These are phyloP conservation scores for Latrodectus elegans DNA, from an alignment of 2,888 invertebrate genomes.

Conservation along the genomic window DNA sequence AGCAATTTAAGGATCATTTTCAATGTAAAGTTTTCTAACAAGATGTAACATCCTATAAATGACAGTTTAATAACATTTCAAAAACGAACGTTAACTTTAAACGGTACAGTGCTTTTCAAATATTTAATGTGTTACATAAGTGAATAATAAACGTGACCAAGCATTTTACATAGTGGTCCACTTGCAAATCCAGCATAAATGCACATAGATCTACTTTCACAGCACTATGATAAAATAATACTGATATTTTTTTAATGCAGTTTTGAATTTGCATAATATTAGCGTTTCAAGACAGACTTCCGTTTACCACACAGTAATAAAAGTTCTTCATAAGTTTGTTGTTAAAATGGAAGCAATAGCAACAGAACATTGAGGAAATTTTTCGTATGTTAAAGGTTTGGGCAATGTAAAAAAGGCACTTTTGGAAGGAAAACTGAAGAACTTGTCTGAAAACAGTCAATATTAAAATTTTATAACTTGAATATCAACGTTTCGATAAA, in stretches of 20 bases:
- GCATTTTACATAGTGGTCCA: constrained; percentile 46
- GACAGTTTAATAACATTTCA: too few relatives aligned
- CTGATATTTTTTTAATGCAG: constrained; percentile 33
- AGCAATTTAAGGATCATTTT: constrained; percentile 15
- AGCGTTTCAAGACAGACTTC: constrained; percentile 58
- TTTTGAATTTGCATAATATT: constrained; percentile 27
- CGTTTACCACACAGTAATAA: constrained; percentile 33
- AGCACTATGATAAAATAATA: constrained; percentile 48
- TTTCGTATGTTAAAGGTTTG: constrained; percentile 29
- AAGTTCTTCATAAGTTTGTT: constrained; percentile 20
- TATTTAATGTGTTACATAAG: too few relatives aligned
- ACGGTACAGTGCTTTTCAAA: too few relatives aligned
- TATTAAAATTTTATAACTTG: constrained; percentile 44
- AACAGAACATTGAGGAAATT: constrained; percentile 43
- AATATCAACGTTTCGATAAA: constrained; percentile 55
- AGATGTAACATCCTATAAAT: too few relatives aligned
- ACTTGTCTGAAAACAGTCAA: constrained; percentile 58
- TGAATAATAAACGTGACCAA: neutral
- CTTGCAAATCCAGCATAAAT: constrained; percentile 29
- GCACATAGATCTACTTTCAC: constrained; percentile 29
- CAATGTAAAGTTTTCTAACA: constrained; percentile 6
- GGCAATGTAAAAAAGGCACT: constrained; percentile 64
- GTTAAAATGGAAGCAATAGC: constrained; percentile 41
- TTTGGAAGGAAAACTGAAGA: constrained; percentile 63
- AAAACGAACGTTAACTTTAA: too few relatives aligned